Percentiles rank a stretch among this genome's conserved stretches.
These are phyloP conservation scores for Argopecten irradians DNA, from an alignment of 1,140 invertebrate genomes.

Conservation along the genomic window DNA sequence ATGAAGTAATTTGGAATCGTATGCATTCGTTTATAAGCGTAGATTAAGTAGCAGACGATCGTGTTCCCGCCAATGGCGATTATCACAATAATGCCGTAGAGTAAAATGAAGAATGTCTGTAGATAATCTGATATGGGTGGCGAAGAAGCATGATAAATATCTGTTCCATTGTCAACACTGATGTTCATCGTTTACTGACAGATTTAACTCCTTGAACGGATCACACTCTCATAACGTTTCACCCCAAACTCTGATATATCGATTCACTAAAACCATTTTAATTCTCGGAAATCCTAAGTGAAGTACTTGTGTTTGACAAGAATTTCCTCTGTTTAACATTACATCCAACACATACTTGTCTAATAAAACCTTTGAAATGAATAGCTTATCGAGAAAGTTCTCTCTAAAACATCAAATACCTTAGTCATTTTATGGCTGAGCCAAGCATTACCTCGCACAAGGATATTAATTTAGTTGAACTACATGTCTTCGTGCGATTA, in stretches of 20 bases:
- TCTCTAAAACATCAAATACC: no score
- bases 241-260: not conserved
- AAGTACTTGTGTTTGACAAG: no score
- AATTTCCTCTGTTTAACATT: no score
- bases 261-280: not conserved
- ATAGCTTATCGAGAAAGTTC: no score
- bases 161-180: constrained; percentile 30
- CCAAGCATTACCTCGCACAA: no score
- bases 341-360: no score
- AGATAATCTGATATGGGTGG: constrained; percentile 57
- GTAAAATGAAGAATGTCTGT: constrained; percentile 61
- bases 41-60: constrained; percentile 91
- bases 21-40: constrained; percentile 89
- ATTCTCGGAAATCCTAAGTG: no score
- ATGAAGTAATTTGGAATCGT: constrained; percentile 98
- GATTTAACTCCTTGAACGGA: not conserved
- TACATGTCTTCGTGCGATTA: no score
- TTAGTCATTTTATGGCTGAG: no score
- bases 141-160: constrained; percentile 39
- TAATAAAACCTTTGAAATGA: no score
- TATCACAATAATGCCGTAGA: constrained; percentile 65
- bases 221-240: not conserved
- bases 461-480: no score
- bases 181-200: not conserved
- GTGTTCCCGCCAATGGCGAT: constrained; percentile 86